Percentiles rank a stretch among this genome's conserved stretches.
phyloP scores from a whole-genome alignment of 2,888 invertebrate genomes.

The Siphlonurus alternatus region DNA sequence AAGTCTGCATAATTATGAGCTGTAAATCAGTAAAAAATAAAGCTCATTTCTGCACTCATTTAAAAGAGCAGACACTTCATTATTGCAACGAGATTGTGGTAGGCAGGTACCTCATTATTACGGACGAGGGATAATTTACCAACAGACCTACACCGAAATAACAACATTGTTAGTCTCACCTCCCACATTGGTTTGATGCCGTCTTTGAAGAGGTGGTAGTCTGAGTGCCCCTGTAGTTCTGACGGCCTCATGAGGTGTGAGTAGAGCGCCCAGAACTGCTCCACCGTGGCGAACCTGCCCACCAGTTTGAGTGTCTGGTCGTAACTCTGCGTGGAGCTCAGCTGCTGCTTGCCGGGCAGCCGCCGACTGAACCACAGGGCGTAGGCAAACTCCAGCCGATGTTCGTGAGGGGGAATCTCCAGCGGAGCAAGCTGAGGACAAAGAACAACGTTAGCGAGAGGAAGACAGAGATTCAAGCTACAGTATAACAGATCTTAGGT shows the following conservation, averaged over 20 bases:
- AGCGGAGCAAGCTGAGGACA: constrained; percentile 36
- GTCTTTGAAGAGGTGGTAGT: constrained; percentile 93
- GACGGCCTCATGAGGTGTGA: constrained; percentile 79
- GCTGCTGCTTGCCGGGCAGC: constrained; percentile 37
- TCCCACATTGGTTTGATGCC: constrained; percentile 99
- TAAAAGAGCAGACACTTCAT: no score
- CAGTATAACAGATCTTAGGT: no score
- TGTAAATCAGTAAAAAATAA: no score
- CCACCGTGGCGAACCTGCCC: constrained; percentile 77
- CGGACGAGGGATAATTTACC: no score
- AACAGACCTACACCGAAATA: no score
- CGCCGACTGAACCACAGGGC: constrained; percentile 75
- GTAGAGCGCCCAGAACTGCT: constrained; percentile 96
- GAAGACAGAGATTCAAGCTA: constrained; percentile 21
- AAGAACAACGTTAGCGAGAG: constrained; percentile 24
- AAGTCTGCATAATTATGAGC: no score
- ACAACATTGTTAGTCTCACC: constrained; percentile 25
- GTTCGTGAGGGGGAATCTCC: constrained; percentile 68
- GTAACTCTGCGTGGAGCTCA: constrained; percentile 34
- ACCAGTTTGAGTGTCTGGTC: constrained; percentile 76
- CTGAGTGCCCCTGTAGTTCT: constrained; percentile 78
- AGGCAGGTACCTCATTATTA: no score
- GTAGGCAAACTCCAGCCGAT: constrained; percentile 83
- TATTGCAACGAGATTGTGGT: no score
- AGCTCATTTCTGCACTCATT: no score